phyloP scores from a whole-genome alignment of 2,113 vertebrate genomes.

The Cavia porcellus region DNA sequence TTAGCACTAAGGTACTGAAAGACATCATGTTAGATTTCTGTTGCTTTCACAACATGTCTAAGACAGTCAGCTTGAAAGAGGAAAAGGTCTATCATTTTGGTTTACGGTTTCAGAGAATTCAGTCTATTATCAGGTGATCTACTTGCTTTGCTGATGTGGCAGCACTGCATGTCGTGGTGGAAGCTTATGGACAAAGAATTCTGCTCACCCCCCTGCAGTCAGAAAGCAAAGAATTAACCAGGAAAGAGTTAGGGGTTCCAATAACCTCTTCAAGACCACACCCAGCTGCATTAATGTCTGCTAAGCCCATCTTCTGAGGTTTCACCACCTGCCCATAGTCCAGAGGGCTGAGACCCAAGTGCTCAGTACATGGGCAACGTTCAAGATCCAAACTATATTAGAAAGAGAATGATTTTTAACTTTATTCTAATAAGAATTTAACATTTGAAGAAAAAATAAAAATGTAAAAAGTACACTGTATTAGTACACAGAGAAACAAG shows the following conservation, averaged over 20 bases:
- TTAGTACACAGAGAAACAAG: neutral
- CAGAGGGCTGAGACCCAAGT: neutral
- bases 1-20: neutral
- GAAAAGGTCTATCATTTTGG: neutral
- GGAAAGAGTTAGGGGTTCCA: neutral
- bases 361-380: neutral
- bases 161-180: too few species aligned
- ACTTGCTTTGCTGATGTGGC: neutral
- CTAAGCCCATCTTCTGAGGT: neutral
- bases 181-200: fast-evolving
- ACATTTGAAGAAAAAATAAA: neutral
- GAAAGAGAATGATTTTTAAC: neutral
- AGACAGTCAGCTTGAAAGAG: neutral
- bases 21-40: neutral
- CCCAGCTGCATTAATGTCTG: too few species aligned
- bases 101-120: neutral
- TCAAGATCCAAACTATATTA: neutral
- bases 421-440: neutral
- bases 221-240: neutral
- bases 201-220: neutral
- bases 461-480: neutral
- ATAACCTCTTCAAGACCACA: neutral
- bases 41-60: neutral
- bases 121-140: neutral
- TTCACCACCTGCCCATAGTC: neutral